Evolutionary conservation across 2,113 vertebrate genomes (phyloP).

Genomic region (Tragelaphus scriptus): DNA sequence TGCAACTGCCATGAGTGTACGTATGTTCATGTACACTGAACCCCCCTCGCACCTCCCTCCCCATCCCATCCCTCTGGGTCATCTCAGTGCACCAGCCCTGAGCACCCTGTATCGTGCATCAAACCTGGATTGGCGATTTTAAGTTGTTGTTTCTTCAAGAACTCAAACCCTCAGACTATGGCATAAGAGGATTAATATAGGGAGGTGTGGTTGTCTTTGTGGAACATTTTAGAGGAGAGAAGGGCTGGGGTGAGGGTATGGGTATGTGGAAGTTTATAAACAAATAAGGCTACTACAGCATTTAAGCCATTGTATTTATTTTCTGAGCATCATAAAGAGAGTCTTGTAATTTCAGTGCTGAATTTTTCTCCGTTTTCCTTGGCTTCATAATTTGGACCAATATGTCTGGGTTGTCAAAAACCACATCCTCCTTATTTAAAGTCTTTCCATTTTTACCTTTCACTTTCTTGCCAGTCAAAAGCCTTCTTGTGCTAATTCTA

Average conservation of each 20-base stretch:
- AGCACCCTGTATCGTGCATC: too few species aligned
- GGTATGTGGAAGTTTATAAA: not conserved
- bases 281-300: not conserved
- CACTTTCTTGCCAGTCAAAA: constrained; percentile 5
- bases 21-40: too few species aligned
- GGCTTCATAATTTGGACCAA: constrained; percentile 52
- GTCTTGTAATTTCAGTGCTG: constrained; percentile 38
- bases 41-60: too few species aligned
- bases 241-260: not conserved
- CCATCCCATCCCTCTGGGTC: too few species aligned
- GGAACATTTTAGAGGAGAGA: not conserved
- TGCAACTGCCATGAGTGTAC: too few species aligned
- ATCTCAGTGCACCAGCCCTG: too few species aligned
- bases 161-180: not conserved
- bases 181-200: not conserved
- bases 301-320: not conserved
- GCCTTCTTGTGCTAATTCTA: constrained; percentile 45
- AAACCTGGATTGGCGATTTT: not conserved
- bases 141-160: not conserved
- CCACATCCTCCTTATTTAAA: constrained; percentile 64
- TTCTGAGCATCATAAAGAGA: constrained; percentile 28
- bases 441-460: constrained; percentile 68
- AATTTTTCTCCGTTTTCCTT: constrained; percentile 49
- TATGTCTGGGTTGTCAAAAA: constrained; percentile 60
- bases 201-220: not conserved